A percentile compares a stretch with the other conserved stretches of the same genome.
Evolutionary conservation across 2,888 invertebrate genomes (phyloP).

Genomic region (Periphyllus acericola): DNA sequence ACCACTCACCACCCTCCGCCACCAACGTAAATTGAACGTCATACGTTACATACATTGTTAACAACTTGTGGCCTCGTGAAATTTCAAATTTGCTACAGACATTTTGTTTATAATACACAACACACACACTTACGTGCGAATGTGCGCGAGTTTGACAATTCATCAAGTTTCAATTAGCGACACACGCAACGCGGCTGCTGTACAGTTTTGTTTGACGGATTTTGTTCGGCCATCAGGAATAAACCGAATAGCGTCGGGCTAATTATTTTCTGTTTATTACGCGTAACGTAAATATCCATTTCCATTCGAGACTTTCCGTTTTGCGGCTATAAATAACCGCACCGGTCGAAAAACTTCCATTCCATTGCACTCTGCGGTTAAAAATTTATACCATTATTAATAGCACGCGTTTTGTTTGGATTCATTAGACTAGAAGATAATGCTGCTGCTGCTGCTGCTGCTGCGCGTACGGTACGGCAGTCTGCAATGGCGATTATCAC

Average conservation of each 20-base stretch:
- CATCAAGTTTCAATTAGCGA: slow-evolving; percentile 32
- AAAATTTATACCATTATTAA: neutral
- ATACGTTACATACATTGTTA: no score
- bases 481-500: neutral
- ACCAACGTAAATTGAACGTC: no score
- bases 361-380: neutral
- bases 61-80: no score
- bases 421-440: neutral
- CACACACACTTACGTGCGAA: neutral
- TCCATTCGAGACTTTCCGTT: slow-evolving; percentile 18
- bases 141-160: neutral
- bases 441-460: neutral
- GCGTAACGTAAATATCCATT: slow-evolving; percentile 40
- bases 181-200: neutral
- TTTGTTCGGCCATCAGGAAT: slow-evolving; percentile 20
- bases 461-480: neutral
- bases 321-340: slow-evolving; percentile 42
- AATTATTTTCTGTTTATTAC: slow-evolving; percentile 37
- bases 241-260: slow-evolving; percentile 6
- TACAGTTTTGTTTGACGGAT: neutral
- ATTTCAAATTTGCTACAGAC: neutral
- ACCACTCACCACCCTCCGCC: no score
- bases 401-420: neutral
- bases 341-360: neutral
- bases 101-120: neutral